Conservation (phyloP, 1,140 invertebrate species). For the Arion vulgaris region DNA sequence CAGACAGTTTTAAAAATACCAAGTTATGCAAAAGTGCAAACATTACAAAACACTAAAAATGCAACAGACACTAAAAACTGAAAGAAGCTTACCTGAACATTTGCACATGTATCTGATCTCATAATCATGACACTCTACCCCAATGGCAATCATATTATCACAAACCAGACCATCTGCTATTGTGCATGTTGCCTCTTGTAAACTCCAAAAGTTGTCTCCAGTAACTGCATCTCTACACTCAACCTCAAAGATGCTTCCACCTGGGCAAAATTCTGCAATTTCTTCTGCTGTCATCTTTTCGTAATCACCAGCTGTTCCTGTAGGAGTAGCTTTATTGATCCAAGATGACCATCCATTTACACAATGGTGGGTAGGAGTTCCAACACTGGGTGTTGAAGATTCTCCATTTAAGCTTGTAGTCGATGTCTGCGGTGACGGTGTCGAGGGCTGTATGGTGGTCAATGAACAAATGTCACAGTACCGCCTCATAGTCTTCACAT, state of each 20-base stretch:
- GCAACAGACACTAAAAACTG: too few species aligned
- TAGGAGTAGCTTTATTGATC: conserved; percentile 49
- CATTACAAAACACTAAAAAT: too few species aligned
- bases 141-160: conserved; percentile 53
- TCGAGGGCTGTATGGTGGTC: conserved; percentile 12
- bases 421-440: conserved; percentile 22
- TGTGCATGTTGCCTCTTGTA: conserved; percentile 52
- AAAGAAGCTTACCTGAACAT: conserved; percentile 59
- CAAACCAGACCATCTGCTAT: conserved; percentile 52
- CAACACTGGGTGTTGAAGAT: too few species aligned
- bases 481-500: conserved; percentile 82
- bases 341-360: conserved; percentile 48
- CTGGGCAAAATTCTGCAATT: conserved; percentile 46
- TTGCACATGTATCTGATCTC: conserved; percentile 71
- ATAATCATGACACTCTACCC: conserved; percentile 66
- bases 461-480: conserved; percentile 73
- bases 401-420: neutral
- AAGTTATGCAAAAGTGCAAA: too few species aligned
- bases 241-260: conserved; percentile 50
- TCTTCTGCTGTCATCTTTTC: conserved; percentile 48
- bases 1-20: too few species aligned
- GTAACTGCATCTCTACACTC: conserved; percentile 51
- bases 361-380: neutral
- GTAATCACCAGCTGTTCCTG: conserved; percentile 45
- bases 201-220: conserved; percentile 47